These are phyloP conservation scores for Lemur catta DNA, from an alignment of 2,797 vertebrate genomes.

Conservation along the genomic window DNA sequence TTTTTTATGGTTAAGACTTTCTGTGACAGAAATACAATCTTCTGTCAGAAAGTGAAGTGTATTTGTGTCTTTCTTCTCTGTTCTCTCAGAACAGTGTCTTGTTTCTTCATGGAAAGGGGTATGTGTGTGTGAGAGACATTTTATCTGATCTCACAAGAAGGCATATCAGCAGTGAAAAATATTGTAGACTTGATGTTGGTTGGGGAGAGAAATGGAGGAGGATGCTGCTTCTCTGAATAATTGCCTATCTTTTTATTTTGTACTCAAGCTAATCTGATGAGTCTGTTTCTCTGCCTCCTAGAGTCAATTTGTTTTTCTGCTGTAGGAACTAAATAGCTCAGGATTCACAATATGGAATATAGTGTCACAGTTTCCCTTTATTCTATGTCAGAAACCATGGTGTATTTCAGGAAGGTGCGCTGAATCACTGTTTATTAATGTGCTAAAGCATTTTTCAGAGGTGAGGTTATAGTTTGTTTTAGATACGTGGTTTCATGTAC, in stretches of 20 bases:
- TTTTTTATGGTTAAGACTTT: not conserved
- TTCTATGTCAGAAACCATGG: not conserved
- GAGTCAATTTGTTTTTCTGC: not conserved
- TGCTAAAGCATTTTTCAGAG: constrained; percentile 20
- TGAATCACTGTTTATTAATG: not conserved
- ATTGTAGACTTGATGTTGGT: not conserved
- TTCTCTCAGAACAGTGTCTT: not conserved
- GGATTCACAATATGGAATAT: not conserved
- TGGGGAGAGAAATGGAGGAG: not conserved
- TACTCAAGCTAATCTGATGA: not conserved
- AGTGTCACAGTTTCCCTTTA: not conserved
- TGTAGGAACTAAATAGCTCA: not conserved
- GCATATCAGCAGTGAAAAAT: not conserved
- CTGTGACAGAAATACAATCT: not conserved
- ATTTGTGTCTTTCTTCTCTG: not conserved
- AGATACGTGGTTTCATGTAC: not conserved
- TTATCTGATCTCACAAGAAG: not conserved
- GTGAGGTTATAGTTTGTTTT: constrained; percentile 20
- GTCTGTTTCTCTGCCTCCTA: not conserved
- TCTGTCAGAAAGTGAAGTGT: constrained; percentile 11
- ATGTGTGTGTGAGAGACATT: not conserved
- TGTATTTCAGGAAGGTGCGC: not conserved
- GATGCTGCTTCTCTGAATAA: not conserved
- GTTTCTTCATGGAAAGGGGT: not conserved
- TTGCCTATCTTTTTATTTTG: not conserved